Percentiles rank a stretch among this genome's conserved stretches.
These are phyloP conservation scores for Rhopilema esculentum DNA, from an alignment of 30 jellyfish, hydroid and myxozoan species.

Conservation along the genomic window DNA sequence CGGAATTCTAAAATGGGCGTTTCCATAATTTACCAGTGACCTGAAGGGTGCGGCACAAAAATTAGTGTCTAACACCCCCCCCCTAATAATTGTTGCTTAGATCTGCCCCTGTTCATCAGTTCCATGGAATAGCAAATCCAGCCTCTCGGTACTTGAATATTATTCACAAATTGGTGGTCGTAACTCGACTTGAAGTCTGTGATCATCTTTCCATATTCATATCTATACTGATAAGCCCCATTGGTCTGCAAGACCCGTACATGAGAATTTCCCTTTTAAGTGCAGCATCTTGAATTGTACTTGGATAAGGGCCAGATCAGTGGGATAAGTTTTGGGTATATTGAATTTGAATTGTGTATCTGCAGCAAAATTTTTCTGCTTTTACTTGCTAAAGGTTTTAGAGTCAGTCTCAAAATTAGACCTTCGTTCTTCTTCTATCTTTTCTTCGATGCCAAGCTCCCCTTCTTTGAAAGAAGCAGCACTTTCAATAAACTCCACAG, in stretches of 20 bases:
- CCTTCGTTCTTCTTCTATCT: constrained; percentile 5
- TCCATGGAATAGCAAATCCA: constrained; percentile 41
- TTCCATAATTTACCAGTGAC: no score
- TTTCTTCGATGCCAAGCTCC: constrained; percentile 1
- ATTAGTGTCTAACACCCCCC: no score
- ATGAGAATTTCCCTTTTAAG: constrained; percentile 26
- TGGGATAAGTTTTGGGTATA: not conserved
- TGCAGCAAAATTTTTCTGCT: constrained; percentile 10
- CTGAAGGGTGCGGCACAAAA: no score
- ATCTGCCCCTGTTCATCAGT: no score
- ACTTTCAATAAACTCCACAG: not conserved
- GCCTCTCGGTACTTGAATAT: constrained; percentile 48
- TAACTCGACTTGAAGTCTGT: constrained; percentile 4
- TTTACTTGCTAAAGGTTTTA: no score
- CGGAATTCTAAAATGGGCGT: no score
- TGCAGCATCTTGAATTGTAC: constrained; percentile 19
- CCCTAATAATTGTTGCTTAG: no score
- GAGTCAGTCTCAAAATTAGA: not conserved
- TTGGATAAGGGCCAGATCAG: constrained; percentile 28
- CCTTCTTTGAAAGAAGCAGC: not conserved
- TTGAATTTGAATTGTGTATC: constrained; percentile 13
- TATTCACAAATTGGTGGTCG: constrained; percentile 34
- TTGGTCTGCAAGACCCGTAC: constrained; percentile 45
- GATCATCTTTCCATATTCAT: no score
- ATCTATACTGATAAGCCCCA: constrained; percentile 16